Evolutionary conservation across 2,888 invertebrate species (phyloP).

Genomic region (Elaeidobius kamerunicus): DNA sequence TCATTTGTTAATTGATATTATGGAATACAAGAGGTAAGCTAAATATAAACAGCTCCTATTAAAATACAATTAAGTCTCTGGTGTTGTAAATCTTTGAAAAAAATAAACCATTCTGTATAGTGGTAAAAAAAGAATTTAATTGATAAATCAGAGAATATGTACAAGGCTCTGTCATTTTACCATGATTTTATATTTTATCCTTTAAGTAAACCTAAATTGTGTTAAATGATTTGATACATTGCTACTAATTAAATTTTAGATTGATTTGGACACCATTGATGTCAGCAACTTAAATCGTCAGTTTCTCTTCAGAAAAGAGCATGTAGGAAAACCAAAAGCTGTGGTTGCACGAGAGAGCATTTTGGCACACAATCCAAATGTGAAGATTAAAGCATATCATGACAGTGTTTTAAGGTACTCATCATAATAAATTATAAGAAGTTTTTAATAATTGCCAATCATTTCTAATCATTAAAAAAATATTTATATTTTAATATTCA

Average conservation of each 20-base stretch:
- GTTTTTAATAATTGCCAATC: slow-evolving; percentile 10
- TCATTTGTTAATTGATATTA: too few species aligned
- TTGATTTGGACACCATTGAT: slow-evolving; percentile 99
- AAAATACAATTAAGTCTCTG: too few species aligned
- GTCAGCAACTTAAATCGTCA: slow-evolving; percentile 98
- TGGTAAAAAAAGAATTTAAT: too few species aligned
- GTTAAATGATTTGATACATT: background rate
- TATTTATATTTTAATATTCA: background rate
- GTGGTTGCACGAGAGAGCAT: slow-evolving; percentile 89
- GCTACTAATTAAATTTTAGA: slow-evolving; percentile 64
- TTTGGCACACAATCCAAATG: slow-evolving; percentile 81
- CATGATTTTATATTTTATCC: too few species aligned
- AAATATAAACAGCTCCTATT: too few species aligned
- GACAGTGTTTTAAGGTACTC: slow-evolving; percentile 92
- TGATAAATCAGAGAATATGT: too few species aligned
- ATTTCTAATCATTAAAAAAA: background rate
- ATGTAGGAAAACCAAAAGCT: slow-evolving; percentile 97
- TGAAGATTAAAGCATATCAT: slow-evolving; percentile 85
- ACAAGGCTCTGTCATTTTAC: too few species aligned
- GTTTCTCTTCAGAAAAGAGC: slow-evolving; percentile 97
- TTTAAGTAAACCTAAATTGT: background rate
- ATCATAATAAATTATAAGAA: slow-evolving; percentile 41
- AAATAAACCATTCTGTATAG: too few species aligned
- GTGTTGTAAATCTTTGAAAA: too few species aligned
- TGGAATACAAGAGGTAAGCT: too few species aligned